Conservation (phyloP, 2,797 vertebrate genomes). For the Pseudochromis fuscus region DNA sequence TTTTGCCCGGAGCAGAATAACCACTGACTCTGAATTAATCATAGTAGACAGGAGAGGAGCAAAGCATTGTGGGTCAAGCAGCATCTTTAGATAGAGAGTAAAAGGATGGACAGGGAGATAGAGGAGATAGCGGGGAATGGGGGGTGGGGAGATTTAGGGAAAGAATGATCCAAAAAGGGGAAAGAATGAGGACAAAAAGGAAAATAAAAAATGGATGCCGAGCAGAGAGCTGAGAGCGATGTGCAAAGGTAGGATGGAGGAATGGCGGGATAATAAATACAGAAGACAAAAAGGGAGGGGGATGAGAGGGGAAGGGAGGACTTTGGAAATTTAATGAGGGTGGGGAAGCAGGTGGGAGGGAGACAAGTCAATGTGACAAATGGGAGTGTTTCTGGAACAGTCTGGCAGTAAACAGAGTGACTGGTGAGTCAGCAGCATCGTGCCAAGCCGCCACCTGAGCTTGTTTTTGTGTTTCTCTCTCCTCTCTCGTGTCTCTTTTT, state of each 20-base stretch:
- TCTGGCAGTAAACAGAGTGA: conserved; percentile 44
- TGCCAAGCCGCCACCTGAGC: conserved; percentile 33
- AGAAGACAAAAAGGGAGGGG: background rate
- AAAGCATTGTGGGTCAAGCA: conserved; percentile 74
- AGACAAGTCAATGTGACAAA: conserved; percentile 28
- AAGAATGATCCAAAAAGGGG: conserved; percentile 1
- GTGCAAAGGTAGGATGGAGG: conserved; percentile 13
- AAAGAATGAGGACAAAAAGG: background rate
- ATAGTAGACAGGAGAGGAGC: conserved; percentile 73
- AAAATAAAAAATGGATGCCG: background rate
- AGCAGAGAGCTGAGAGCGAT: background rate
- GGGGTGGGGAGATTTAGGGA: background rate
- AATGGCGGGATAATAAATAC: background rate
- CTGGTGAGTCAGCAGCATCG: conserved; percentile 62
- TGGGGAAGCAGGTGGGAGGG: conserved; percentile 26
- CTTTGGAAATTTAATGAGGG: conserved; percentile 10
- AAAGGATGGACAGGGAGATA: conserved; percentile 30
- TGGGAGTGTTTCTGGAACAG: conserved; percentile 47
- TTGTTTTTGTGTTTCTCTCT: conserved; percentile 25
- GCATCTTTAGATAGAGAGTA: conserved; percentile 48
- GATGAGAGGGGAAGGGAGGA: conserved; percentile 11
- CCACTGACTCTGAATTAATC: conserved; percentile 83
- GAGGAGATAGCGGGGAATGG: background rate
- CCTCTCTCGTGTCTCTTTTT: background rate
- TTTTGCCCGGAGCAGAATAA: conserved; percentile 73